Evolutionary conservation across 2,888 invertebrate genomes (phyloP).

Genomic region (Oxyteleia sp.): DNA sequence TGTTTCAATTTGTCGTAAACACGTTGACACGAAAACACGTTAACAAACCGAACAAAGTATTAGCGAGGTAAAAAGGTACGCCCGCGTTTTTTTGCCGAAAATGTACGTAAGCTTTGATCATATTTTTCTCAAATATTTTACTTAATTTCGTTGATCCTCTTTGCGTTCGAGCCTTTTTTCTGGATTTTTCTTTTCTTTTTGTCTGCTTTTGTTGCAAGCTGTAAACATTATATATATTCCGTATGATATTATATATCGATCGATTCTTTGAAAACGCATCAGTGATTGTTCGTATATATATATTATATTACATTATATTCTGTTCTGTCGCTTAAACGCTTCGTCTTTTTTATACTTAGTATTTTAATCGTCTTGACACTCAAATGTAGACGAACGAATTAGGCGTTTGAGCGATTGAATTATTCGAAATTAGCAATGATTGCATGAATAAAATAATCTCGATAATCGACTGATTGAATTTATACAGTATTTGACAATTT

Average conservation of each 20-base stretch:
- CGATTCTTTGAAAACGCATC: slow-evolving; percentile 60
- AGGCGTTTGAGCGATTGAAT: slow-evolving; percentile 68
- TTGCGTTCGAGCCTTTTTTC: slow-evolving; percentile 77
- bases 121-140: slow-evolving; percentile 54
- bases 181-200: slow-evolving; percentile 67
- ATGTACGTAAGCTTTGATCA: slow-evolving; percentile 78
- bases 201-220: slow-evolving; percentile 78
- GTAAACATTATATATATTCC: slow-evolving; percentile 53
- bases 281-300: slow-evolving; percentile 71
- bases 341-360: slow-evolving; percentile 65
- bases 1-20: slow-evolving; percentile 1
- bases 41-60: slow-evolving; percentile 32
- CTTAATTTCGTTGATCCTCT: slow-evolving; percentile 72
- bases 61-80: slow-evolving; percentile 63
- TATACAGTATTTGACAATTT: too few relatives aligned
- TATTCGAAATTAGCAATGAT: slow-evolving; percentile 52
- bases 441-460: slow-evolving; percentile 59
- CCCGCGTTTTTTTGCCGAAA: slow-evolving; percentile 56
- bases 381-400: slow-evolving; percentile 45
- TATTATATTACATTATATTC: slow-evolving; percentile 28
- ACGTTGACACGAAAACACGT: slow-evolving; percentile 32
- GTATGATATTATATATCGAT: slow-evolving; percentile 45
- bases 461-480: slow-evolving; percentile 46
- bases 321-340: slow-evolving; percentile 79
- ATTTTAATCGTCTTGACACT: slow-evolving; percentile 41